Evolutionary conservation across 1,140 invertebrate genomes (phyloP), one percentile per base, ranked within the genome.

Genomic region (Xylocopa sonorina): DNA sequence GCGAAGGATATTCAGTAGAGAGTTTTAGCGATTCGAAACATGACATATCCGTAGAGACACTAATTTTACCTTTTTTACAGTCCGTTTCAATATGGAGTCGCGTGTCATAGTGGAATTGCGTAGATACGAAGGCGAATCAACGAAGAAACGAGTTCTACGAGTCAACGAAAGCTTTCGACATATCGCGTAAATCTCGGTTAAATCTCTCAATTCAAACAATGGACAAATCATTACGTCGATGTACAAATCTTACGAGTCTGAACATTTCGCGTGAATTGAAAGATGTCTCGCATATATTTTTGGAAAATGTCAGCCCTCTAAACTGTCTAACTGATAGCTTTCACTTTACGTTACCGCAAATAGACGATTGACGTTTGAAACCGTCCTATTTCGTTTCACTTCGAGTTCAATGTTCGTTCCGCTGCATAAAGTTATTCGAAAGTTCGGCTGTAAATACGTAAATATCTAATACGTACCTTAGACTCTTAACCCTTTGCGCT

Each of bases 341-440:
- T 46, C 18, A 7, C 43, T 18, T n/a, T 53, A 3, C 16, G 43
- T 38, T 50, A 1, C 7, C 63, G 29, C 18, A 21, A n/a, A 24
- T 0, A 27, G 34, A 34, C 18, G 5, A 34, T 48, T 29, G 32
- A 62, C n/a, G 41, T 60, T 18, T 12, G 71, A 50, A 83, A 34
- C 83, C 83, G 83, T 84, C 83, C 83, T 60, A 32, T 66, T 16
- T 53, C 53, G 53, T 64, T 67, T 72, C 55, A 66, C 58, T 69
- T 43, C 75, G 27, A 29, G 18, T 46, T 57, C 2, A 2, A 57
- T 27, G n/a, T 32, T 38, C n/a, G 50, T 73, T 68, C 32, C 50
- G 50, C 27, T 18, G 32, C n/a, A 50, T 7, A 38, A 38, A 18
- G 3, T 0, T 57, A 60, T 41, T 32, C 5, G 4, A 32, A 53